These are phyloP conservation scores for Phymastichus coffea DNA, from an alignment of 1,140 invertebrate genomes.

Conservation along the genomic window DNA sequence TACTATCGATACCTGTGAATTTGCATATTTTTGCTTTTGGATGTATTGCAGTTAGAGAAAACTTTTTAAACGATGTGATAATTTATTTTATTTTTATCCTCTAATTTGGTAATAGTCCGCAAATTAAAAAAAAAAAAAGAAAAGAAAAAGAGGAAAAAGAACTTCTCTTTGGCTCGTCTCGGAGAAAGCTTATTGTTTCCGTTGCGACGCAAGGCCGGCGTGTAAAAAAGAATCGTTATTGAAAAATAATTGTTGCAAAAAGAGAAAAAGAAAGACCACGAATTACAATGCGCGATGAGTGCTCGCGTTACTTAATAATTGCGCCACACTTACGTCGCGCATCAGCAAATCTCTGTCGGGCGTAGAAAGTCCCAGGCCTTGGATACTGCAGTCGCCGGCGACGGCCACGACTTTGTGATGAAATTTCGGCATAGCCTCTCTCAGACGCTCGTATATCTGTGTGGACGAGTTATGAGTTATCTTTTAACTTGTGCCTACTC, in stretches of 20 bases:
- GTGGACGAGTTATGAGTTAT: background rate
- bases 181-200: too few relatives aligned
- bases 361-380: conserved; percentile 63
- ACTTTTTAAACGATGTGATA: too few relatives aligned
- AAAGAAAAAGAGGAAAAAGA: too few relatives aligned
- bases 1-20: conserved; percentile 57
- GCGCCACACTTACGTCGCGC: conserved; percentile 58
- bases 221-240: too few relatives aligned
- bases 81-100: too few relatives aligned
- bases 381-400: conserved; percentile 64
- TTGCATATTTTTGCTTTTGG: too few relatives aligned
- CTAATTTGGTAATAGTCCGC: too few relatives aligned
- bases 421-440: conserved; percentile 64
- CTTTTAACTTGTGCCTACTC: background rate
- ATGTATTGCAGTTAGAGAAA: too few relatives aligned
- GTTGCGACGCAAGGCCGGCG: too few relatives aligned
- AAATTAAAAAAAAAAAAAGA: too few relatives aligned
- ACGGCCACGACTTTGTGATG: conserved; percentile 66
- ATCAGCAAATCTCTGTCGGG: conserved; percentile 62
- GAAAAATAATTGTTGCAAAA: background rate
- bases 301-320: conserved; percentile 19
- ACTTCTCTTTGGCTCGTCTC: too few relatives aligned
- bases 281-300: background rate
- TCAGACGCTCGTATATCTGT: conserved; percentile 62
- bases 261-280: background rate